These are phyloP conservation scores for Streblospio benedicti DNA, from an alignment of 1,140 invertebrate genomes.

Conservation along the genomic window DNA sequence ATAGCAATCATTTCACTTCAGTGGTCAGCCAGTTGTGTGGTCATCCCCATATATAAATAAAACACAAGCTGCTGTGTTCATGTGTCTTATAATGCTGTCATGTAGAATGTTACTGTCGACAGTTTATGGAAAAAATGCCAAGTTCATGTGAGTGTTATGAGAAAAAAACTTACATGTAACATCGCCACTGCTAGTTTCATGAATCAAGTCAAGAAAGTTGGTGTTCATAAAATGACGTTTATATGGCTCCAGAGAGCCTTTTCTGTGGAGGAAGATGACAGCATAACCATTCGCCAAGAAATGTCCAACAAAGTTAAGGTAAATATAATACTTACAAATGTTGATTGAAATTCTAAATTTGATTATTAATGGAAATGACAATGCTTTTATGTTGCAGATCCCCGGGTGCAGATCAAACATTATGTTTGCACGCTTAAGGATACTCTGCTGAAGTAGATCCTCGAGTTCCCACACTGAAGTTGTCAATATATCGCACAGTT, in stretches of 20 bases:
- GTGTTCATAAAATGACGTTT: conserved; percentile 70
- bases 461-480: conserved; percentile 92
- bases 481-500: conserved; percentile 94
- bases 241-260: conserved; percentile 81
- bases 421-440: conserved; percentile 1
- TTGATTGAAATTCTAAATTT: neutral
- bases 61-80: no score
- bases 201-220: conserved; percentile 63
- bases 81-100: no score
- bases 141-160: no score
- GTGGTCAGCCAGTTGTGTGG: no score
- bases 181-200: neutral
- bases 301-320: conserved; percentile 46
- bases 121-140: no score
- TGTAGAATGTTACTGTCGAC: no score
- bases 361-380: neutral
- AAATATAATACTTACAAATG: neutral
- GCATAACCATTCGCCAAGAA: conserved; percentile 67
- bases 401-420: no score
- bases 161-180: neutral
- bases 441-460: conserved; percentile 88
- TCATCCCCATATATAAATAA: no score
- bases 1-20: no score
- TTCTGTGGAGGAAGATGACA: conserved; percentile 57
- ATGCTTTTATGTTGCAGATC: neutral